Percentiles rank a stretch among this genome's conserved stretches.
Evolutionary conservation across 2,888 invertebrate genomes (phyloP).

Genomic region (Lasioglossum figueresi): DNA sequence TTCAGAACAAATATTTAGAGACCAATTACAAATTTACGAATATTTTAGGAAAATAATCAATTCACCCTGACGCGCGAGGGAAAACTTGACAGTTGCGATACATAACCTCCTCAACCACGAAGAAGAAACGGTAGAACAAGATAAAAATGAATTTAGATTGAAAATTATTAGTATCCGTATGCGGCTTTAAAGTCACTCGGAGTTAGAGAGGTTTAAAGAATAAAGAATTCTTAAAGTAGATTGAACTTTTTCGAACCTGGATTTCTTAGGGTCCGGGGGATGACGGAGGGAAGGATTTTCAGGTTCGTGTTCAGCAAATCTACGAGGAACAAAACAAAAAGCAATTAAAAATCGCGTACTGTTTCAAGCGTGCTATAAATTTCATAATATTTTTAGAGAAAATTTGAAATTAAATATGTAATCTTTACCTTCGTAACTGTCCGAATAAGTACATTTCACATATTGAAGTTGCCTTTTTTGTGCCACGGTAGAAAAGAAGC

Average conservation of each 20-base stretch:
- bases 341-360: background rate
- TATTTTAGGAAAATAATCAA: background rate
- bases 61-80: background rate
- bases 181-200: no score
- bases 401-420: background rate
- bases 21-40: background rate
- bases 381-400: background rate
- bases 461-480: background rate
- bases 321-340: background rate
- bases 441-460: background rate
- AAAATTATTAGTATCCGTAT: no score
- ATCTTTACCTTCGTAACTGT: background rate
- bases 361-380: background rate
- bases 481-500: background rate
- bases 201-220: background rate
- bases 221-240: conserved; percentile 5
- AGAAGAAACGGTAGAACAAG: background rate
- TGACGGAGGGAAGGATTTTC: no score
- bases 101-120: background rate
- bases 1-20: background rate
- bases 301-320: background rate
- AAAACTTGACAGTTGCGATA: background rate
- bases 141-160: conserved; percentile 2
- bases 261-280: background rate
- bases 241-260: background rate